Evolutionary conservation across 2,113 vertebrate species (phyloP).

Genomic region (Calidris pugnax): DNA sequence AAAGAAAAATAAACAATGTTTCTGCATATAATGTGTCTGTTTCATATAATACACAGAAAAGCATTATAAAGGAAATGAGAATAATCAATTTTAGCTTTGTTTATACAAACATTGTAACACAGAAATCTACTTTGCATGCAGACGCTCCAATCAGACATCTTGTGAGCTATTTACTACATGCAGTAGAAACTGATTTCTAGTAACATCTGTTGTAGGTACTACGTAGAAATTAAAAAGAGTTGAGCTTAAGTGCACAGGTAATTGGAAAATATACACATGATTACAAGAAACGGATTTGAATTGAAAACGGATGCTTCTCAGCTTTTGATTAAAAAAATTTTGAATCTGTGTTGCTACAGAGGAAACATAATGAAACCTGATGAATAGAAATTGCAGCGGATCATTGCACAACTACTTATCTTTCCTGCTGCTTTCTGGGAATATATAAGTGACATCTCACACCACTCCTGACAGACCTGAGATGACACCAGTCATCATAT

Average conservation of each 20-base stretch:
- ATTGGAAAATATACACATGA: not conserved
- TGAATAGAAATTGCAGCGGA: not conserved
- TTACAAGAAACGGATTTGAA: constrained; percentile 6
- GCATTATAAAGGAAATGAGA: not conserved
- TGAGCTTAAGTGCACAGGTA: constrained; percentile 13
- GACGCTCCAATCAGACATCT: not conserved
- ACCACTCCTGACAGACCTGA: not conserved
- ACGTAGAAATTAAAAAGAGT: not conserved
- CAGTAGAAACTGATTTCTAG: not conserved
- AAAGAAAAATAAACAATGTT: not conserved
- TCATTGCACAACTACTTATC: not conserved
- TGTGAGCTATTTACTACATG: not conserved
- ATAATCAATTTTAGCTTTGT: not conserved
- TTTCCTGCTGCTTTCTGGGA: not conserved
- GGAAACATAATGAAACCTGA: not conserved
- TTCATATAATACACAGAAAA: not conserved
- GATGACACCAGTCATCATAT: not conserved
- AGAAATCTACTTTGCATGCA: not conserved
- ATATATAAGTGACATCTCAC: not conserved
- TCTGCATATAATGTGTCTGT: not conserved
- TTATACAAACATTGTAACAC: not conserved
- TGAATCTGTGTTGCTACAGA: not conserved
- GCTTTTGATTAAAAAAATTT: not conserved
- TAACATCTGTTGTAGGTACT: not conserved
- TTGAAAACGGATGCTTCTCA: not conserved